Conservation (phyloP, 2,797 vertebrate genomes). For the Decapterus maruadsi region DNA sequence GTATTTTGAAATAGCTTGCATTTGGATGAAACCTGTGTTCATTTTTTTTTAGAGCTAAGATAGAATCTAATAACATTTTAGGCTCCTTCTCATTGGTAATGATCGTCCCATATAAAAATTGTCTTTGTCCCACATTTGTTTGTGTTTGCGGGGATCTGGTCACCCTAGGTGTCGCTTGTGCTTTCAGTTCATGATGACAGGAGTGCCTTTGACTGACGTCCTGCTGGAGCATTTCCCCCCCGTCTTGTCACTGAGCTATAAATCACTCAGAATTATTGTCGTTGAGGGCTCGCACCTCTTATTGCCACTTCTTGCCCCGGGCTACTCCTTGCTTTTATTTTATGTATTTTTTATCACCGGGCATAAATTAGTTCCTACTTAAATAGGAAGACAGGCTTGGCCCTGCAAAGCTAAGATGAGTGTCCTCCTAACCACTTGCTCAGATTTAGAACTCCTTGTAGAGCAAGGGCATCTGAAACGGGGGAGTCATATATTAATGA, state of each 20-base stretch:
- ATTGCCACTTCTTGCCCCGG: slow-evolving; percentile 67
- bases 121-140: too few relatives aligned
- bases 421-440: slow-evolving; percentile 63
- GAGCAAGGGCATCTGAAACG: slow-evolving; percentile 69
- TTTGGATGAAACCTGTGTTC: too few relatives aligned
- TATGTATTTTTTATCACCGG: slow-evolving; percentile 79
- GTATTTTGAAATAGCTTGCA: too few relatives aligned
- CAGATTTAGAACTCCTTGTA: slow-evolving; percentile 72
- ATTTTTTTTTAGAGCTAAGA: too few relatives aligned
- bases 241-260: slow-evolving; percentile 46
- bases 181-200: slow-evolving; percentile 24
- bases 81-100: too few relatives aligned
- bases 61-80: too few relatives aligned
- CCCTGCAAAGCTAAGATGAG: slow-evolving; percentile 58
- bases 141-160: too few relatives aligned
- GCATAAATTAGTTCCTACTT: slow-evolving; percentile 79
- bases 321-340: slow-evolving; percentile 77
- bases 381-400: slow-evolving; percentile 58
- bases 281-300: slow-evolving; percentile 58
- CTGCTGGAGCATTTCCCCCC: slow-evolving; percentile 27
- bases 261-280: slow-evolving; percentile 70
- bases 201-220: slow-evolving; percentile 51
- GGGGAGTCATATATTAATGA: slow-evolving; percentile 70
- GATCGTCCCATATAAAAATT: too few relatives aligned
- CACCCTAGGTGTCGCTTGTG: not conserved